These are phyloP conservation scores for Polietes domitor DNA, from an alignment of 2,888 invertebrate genomes.

Conservation along the genomic window DNA sequence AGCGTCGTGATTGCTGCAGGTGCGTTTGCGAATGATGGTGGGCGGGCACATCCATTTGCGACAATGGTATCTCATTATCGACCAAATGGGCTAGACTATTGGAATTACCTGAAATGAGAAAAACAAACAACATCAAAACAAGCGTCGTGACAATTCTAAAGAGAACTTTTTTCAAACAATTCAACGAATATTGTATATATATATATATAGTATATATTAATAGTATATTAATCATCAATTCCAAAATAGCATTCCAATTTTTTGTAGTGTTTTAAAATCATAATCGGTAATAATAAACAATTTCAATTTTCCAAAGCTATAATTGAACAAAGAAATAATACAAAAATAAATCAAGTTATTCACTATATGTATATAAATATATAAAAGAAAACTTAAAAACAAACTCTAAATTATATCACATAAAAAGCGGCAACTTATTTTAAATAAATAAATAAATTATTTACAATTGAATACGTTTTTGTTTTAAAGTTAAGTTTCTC, in stretches of 20 bases:
- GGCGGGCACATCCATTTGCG: constrained; percentile 80
- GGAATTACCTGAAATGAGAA: constrained; percentile 83
- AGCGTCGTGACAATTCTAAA: constrained; percentile 11
- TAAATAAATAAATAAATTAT: constrained; percentile 36
- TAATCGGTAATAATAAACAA: constrained; percentile 38
- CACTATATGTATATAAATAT: constrained; percentile 38
- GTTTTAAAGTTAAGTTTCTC: background rate
- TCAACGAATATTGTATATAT: constrained; percentile 17
- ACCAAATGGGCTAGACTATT: constrained; percentile 86
- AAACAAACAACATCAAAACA: constrained; percentile 16
- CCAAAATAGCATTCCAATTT: constrained; percentile 35
- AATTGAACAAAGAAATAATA: constrained; percentile 40
- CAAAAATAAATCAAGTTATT: constrained; percentile 42
- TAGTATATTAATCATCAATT: constrained; percentile 20
- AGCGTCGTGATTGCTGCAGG: constrained; percentile 67
- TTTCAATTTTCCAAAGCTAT: constrained; percentile 51
- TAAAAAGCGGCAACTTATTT: constrained; percentile 61
- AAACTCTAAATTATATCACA: constrained; percentile 23
- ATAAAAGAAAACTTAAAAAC: constrained; percentile 15
- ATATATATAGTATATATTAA: constrained; percentile 18
- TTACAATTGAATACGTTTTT: constrained; percentile 21
- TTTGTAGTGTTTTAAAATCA: constrained; percentile 24
- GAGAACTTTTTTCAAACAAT: constrained; percentile 24
- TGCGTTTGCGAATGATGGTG: constrained; percentile 69
- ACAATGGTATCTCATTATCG: constrained; percentile 85